phyloP scores from a whole-genome alignment of 2,113 vertebrate species.

The Orthonyx spaldingii region DNA sequence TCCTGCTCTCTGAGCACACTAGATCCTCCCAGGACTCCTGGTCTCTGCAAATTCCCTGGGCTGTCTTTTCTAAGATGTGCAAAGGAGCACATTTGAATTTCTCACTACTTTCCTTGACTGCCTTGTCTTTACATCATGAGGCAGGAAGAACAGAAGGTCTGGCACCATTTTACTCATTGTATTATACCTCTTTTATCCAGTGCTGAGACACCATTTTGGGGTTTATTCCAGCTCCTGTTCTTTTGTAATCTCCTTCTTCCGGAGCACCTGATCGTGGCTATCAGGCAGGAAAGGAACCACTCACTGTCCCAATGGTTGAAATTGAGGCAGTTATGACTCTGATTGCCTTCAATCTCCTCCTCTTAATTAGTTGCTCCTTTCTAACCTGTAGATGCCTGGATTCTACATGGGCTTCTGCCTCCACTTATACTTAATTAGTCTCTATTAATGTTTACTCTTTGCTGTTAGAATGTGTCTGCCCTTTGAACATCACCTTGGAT shows the following conservation, averaged over 20 bases:
- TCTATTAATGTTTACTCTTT: not conserved
- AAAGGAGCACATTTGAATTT: not conserved
- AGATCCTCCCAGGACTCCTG: not conserved
- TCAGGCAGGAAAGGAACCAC: not conserved
- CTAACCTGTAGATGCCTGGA: not conserved
- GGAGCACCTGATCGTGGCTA: not conserved
- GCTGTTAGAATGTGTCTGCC: not conserved
- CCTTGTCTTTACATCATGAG: not conserved
- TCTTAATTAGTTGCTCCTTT: not conserved
- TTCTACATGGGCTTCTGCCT: not conserved
- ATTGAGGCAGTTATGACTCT: not conserved
- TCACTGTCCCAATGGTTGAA: not conserved
- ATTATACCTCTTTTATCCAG: not conserved
- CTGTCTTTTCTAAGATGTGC: not conserved
- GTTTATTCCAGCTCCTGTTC: not conserved
- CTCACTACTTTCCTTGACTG: not conserved
- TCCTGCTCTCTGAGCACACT: accelerated
- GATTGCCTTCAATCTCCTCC: not conserved
- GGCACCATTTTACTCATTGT: not conserved
- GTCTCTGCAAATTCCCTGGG: not conserved
- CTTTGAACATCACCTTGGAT: not conserved
- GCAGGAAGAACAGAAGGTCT: not conserved
- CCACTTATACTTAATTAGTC: not conserved
- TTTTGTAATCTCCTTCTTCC: not conserved
- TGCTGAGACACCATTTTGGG: not conserved